Conservation (phyloP, 2,797 vertebrate genomes). For the Heterohyrax brucei region DNA sequence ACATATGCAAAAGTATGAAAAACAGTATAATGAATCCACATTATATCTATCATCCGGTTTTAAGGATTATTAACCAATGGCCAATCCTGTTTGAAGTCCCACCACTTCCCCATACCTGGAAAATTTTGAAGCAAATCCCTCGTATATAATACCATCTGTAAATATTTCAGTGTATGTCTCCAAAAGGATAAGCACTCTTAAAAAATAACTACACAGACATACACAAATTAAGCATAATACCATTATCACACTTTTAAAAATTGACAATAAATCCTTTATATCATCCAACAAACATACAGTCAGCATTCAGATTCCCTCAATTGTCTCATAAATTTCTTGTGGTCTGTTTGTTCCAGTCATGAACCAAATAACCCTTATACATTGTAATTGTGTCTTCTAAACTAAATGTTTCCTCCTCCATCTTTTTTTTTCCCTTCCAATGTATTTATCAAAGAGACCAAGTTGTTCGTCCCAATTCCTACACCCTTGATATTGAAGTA, state of each 20-base stretch:
- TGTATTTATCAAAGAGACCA: background rate
- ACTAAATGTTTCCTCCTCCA: background rate
- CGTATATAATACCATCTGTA: constrained; percentile 9
- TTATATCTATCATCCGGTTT: background rate
- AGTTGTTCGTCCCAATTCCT: background rate
- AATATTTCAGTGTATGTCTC: constrained; percentile 23
- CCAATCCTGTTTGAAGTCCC: background rate
- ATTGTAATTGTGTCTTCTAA: background rate
- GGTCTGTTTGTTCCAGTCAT: background rate
- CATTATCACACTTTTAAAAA: constrained; percentile 7
- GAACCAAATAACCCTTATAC: background rate
- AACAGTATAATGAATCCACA: background rate
- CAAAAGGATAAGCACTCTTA: background rate
- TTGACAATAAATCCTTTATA: background rate
- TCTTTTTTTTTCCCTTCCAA: constrained; percentile 7
- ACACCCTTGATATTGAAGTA: background rate
- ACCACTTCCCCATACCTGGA: background rate
- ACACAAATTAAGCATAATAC: background rate
- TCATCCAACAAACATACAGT: background rate
- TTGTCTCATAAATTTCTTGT: background rate
- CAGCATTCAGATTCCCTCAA: constrained; percentile 16
- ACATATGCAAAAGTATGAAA: constrained; percentile 7
- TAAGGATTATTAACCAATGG: background rate
- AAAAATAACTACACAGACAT: background rate
- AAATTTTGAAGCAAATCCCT: constrained; percentile 33